Percentiles rank a stretch among this genome's conserved stretches.
phyloP scores from a whole-genome alignment of 1,140 invertebrate genomes.

The Ectropis grisescens region DNA sequence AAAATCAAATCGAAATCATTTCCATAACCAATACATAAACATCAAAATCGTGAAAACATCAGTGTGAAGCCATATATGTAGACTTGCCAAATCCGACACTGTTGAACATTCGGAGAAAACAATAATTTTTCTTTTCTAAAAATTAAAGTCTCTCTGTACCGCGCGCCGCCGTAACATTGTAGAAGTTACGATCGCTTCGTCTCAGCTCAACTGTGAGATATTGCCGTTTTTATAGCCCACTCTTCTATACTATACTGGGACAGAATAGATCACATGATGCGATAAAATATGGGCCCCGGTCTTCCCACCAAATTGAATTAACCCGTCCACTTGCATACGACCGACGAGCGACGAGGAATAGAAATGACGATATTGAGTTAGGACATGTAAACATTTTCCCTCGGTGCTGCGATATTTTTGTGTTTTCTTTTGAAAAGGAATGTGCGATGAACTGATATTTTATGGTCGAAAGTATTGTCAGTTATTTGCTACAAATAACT shows the following conservation, averaged over 20 bases:
- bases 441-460: no score
- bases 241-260: conserved; percentile 61
- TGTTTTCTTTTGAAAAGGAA: no score
- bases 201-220: conserved; percentile 64
- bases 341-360: conserved; percentile 55
- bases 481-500: no score
- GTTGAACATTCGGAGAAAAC: no score
- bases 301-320: conserved; percentile 61
- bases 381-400: conserved; percentile 5
- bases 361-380: conserved; percentile 54
- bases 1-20: no score
- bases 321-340: conserved; percentile 66
- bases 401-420: conserved; percentile 13
- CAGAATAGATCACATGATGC: conserved; percentile 68
- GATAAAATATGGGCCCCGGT: conserved; percentile 63
- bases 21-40: no score
- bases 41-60: no score
- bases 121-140: conserved; percentile 31
- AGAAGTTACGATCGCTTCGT: conserved; percentile 57
- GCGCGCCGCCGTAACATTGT: conserved; percentile 57
- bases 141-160: conserved; percentile 36
- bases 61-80: no score
- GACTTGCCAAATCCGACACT: no score
- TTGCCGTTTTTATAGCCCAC: conserved; percentile 67
- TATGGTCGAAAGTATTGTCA: no score